Evolutionary conservation across 2,888 invertebrate genomes (phyloP).

Genomic region (Acleris literana): DNA sequence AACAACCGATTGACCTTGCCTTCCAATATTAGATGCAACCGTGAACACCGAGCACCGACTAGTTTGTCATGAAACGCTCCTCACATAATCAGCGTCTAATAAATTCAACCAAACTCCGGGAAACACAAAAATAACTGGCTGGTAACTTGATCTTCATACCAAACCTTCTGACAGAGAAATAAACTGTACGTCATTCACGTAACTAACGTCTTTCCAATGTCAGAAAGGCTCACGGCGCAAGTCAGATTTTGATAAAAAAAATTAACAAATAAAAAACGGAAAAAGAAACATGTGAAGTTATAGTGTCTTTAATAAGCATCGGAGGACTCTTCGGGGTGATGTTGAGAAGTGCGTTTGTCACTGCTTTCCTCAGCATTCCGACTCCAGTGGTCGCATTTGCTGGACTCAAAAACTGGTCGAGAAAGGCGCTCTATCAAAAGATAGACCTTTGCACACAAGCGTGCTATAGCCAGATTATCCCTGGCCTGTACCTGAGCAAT

Average conservation of each 20-base stretch:
- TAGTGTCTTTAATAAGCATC: conserved; percentile 55
- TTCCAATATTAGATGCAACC: conserved; percentile 12
- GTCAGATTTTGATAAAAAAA: conserved; percentile 34
- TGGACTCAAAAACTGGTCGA: conserved; percentile 68
- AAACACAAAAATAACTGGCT: conserved; percentile 29
- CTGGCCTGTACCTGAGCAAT: conserved; percentile 75
- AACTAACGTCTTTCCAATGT: conserved; percentile 24
- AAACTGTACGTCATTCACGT: conserved; percentile 15
- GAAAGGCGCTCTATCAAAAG: conserved; percentile 64
- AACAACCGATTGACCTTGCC: conserved; percentile 11
- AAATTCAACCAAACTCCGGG: conserved; percentile 30
- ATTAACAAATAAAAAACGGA: conserved; percentile 44
- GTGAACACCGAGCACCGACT: conserved; percentile 13
- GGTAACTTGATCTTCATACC: conserved; percentile 15
- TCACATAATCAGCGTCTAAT: conserved; percentile 32
- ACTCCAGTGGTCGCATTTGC: conserved; percentile 64
- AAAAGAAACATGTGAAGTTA: conserved; percentile 44
- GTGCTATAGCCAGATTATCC: conserved; percentile 69
- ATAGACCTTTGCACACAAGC: conserved; percentile 74
- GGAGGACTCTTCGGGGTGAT: conserved; percentile 60
- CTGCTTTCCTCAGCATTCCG: conserved; percentile 68
- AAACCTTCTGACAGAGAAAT: conserved; percentile 43
- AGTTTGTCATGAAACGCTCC: conserved; percentile 28
- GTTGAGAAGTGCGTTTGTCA: conserved; percentile 66
- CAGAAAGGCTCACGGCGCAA: conserved; percentile 11